These are phyloP conservation scores for Mustelus asterias DNA, from an alignment of 2,113 vertebrate species.

Conservation along the genomic window DNA sequence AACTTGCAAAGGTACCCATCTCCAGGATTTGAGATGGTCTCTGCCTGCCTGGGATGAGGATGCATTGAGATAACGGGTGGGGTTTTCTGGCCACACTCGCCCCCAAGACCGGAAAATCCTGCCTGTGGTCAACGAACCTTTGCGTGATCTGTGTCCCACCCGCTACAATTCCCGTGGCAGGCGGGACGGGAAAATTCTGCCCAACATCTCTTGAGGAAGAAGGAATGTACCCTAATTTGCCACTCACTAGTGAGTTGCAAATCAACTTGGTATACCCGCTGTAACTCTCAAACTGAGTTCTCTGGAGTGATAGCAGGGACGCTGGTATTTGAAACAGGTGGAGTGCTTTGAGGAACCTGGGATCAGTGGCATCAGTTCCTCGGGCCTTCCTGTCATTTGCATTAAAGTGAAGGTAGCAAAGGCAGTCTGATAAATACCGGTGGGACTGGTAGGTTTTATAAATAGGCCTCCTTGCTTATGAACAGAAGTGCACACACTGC, in stretches of 20 bases:
- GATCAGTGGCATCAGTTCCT: not conserved
- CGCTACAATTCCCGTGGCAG: too few relatives aligned
- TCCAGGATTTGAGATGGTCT: not conserved
- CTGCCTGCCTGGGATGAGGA: too few relatives aligned
- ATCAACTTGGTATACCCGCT: not conserved
- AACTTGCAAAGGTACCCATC: not conserved
- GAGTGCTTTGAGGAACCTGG: not conserved
- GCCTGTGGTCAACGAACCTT: too few relatives aligned
- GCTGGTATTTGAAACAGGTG: not conserved
- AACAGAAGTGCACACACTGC: not conserved
- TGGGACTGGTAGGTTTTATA: not conserved
- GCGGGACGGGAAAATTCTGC: too few relatives aligned
- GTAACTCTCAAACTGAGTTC: not conserved
- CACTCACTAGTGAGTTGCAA: not conserved
- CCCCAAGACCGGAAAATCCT: too few relatives aligned
- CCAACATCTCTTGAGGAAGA: not conserved
- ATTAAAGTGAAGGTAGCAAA: not conserved
- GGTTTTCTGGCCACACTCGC: too few relatives aligned
- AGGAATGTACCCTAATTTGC: not conserved
- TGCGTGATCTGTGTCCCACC: too few relatives aligned
- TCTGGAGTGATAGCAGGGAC: not conserved
- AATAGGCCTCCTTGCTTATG: constrained; percentile 23
- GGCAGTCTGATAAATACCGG: not conserved
- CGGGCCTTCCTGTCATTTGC: not conserved
- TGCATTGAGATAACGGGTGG: too few relatives aligned